Evolutionary conservation across 2,797 vertebrate species (phyloP).

Genomic region (Lerista edwardsae): DNA sequence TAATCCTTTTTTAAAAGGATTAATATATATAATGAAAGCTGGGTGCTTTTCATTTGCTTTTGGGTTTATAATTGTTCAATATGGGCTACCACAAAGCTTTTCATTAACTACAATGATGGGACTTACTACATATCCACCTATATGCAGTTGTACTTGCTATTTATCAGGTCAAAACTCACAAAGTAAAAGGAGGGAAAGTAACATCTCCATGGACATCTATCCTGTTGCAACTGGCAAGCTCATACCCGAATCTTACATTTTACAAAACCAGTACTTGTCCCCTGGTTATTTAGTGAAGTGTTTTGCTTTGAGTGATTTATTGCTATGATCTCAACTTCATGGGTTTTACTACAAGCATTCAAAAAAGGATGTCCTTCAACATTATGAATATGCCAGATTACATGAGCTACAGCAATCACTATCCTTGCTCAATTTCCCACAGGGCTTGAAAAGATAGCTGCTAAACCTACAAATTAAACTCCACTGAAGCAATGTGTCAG

Average conservation of each 20-base stretch:
- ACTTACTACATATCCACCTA: neutral
- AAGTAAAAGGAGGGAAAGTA: neutral
- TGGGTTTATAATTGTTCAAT: neutral
- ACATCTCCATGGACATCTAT: neutral
- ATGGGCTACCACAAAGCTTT: too few species aligned
- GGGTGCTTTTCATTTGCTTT: neutral
- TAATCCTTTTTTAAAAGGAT: neutral
- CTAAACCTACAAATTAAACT: neutral
- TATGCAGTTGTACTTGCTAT: neutral
- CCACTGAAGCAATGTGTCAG: neutral
- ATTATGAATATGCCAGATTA: neutral
- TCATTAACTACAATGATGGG: neutral
- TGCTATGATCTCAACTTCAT: neutral
- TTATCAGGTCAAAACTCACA: neutral
- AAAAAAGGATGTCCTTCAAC: neutral
- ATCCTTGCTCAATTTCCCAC: neutral
- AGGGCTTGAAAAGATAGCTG: neutral
- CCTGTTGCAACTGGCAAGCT: neutral
- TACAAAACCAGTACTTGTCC: neutral
- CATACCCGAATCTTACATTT: neutral
- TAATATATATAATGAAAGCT: neutral
- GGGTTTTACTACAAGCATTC: neutral
- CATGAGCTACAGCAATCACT: neutral
- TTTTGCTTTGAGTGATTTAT: neutral
- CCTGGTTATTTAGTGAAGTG: neutral